These are phyloP conservation scores for Ivindomyrus marchei DNA, from an alignment of 2,113 vertebrate species.

Conservation along the genomic window DNA sequence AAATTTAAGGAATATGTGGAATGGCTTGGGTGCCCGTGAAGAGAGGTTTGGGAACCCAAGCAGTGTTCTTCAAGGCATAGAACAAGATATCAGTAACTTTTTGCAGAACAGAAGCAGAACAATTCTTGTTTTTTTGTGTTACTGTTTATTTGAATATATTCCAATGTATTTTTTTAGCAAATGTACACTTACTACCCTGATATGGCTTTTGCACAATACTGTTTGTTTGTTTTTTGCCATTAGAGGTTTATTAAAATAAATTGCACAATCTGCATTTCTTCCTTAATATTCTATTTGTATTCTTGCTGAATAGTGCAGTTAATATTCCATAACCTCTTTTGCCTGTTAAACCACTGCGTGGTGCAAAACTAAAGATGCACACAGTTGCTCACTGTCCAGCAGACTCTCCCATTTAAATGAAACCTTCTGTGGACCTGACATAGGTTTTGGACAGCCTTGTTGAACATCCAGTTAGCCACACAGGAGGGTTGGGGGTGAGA, in stretches of 20 bases:
- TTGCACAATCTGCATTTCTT: neutral
- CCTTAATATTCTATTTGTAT: neutral
- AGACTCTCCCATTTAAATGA: neutral
- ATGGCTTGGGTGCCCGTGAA: neutral
- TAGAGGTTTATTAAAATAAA: neutral
- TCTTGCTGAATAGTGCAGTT: neutral
- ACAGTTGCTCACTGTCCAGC: neutral
- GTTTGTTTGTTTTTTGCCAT: neutral
- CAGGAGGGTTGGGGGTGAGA: neutral
- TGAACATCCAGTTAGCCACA: neutral
- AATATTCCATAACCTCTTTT: neutral
- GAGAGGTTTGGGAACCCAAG: neutral
- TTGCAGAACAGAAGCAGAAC: neutral
- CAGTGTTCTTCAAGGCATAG: neutral
- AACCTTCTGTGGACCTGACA: neutral
- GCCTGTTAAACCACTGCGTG: neutral
- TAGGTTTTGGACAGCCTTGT: neutral
- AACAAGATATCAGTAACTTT: neutral
- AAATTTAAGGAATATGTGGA: neutral
- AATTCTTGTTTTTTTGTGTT: neutral
- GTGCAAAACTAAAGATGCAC: neutral
- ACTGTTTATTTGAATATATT: neutral
- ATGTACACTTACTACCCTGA: neutral
- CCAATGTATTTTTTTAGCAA: neutral
- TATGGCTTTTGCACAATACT: neutral